phyloP scores from a whole-genome alignment of 2,113 vertebrate species.

The Argyrosomus japonicus region DNA sequence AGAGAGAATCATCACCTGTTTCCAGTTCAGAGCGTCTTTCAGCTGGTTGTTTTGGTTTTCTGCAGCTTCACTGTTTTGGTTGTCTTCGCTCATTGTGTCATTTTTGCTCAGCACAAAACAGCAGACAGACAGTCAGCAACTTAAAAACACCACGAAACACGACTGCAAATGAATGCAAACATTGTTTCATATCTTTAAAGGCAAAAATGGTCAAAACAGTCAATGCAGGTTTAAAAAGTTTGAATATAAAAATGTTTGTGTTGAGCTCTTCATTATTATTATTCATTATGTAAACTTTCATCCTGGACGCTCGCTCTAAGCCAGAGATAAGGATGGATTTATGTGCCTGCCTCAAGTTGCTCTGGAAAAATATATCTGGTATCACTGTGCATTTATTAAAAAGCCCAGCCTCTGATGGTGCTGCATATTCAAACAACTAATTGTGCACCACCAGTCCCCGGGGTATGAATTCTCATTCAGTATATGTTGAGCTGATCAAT shows the following conservation, averaged over 20 bases:
- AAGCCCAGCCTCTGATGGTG: not conserved
- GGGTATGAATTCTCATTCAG: constrained; percentile 41
- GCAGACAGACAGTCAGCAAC: not conserved
- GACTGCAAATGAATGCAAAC: not conserved
- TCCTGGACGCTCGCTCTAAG: not conserved
- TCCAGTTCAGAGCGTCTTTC: not conserved
- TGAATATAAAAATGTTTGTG: not conserved
- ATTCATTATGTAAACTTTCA: not conserved
- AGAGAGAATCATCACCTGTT: not conserved
- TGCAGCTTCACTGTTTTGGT: too few species aligned
- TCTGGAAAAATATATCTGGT: not conserved
- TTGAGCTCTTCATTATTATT: not conserved
- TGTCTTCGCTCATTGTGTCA: too few species aligned
- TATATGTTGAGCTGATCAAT: constrained; percentile 64
- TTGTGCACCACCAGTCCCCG: not conserved
- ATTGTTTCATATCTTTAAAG: not conserved
- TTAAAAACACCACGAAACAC: not conserved
- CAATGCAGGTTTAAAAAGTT: not conserved
- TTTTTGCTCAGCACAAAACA: too few species aligned
- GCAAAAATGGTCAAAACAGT: not conserved
- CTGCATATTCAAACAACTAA: constrained; percentile 38
- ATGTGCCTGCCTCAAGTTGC: not conserved
- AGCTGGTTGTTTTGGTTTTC: not conserved
- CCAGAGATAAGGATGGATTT: not conserved
- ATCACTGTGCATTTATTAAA: not conserved